Base-by-base conservation (phyloP, 2,888 invertebrate species). In the Amitus sp. region DNA sequence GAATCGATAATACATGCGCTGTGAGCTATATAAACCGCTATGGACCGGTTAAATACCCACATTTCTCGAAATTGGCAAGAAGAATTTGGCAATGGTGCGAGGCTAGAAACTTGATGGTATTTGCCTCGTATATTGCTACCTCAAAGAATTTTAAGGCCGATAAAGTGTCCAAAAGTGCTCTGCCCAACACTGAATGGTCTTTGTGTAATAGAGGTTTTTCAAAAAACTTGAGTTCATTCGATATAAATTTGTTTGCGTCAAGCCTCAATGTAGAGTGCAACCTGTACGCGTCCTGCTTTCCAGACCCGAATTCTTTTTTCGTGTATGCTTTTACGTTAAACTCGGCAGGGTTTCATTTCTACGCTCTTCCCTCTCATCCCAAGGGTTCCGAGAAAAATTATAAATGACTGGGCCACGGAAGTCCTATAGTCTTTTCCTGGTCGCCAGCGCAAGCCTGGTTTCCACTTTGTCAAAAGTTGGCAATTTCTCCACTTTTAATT, bases 51-150 rank as follows among this genome's bases (percentile, higher is more conserved):
- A 42, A 58, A 37, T 58, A 42, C 10, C 42, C 12, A 2, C 28
- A 40, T 23, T 34, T 59, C n/a, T 48, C 47, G 5, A 12, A 19
- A 9, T 17, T 59, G 3, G 15, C 58, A 5, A 43, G 42, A 10
- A 2, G n/a, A 2, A 55, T 55, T 17, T 51, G 28, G 39, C 37
- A 33, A 1, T 61, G 45, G 43, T 55, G 51, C 7, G 51, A 72
- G 39, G 12, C 15, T 6, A 37, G 58, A 6, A 51, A 67, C 20
- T 46, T 66, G 17, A 66, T 52, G 65, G 27, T 78, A 6, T 73
- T 70, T 39, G 74, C 74, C 1, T 76, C 77, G 1, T 78, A 78
- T 39, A 69, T 78, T 2, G 67, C 69, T n/a, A 73, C 76, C 0
- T 49, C 65, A 42, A 70, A 75, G 10, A 78, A 77, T 47, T 43